A percentile compares a stretch with the other conserved stretches of the same genome.
These are phyloP conservation scores for Anadara kagoshimensis DNA, from an alignment of 1,140 invertebrate genomes.

Conservation along the genomic window DNA sequence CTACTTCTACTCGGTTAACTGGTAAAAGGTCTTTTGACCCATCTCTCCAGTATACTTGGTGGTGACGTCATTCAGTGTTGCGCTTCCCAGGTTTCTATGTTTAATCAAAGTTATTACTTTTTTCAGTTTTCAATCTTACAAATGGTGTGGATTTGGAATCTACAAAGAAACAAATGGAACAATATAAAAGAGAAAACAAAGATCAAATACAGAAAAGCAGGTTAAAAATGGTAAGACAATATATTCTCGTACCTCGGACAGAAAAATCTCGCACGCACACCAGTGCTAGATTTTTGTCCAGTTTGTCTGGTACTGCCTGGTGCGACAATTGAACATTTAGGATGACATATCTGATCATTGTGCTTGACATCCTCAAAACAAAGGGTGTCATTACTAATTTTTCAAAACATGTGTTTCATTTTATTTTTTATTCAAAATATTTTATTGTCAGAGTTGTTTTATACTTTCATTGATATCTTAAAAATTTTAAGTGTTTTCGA, in stretches of 20 bases:
- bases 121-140: conserved; percentile 88
- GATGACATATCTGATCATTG: too few relatives aligned
- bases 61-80: neutral
- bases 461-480: neutral
- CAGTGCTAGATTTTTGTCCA: too few relatives aligned
- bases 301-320: too few relatives aligned
- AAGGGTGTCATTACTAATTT: too few relatives aligned
- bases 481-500: neutral
- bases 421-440: too few relatives aligned
- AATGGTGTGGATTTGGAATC: conserved; percentile 93
- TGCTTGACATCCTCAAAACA: too few relatives aligned
- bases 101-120: neutral
- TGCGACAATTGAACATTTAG: too few relatives aligned
- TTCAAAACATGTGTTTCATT: too few relatives aligned
- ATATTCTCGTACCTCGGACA: neutral
- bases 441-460: neutral
- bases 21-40: too few relatives aligned
- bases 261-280: too few relatives aligned
- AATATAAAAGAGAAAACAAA: conserved; percentile 95
- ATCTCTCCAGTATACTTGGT: too few relatives aligned
- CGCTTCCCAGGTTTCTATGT: neutral
- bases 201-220: conserved; percentile 90
- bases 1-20: neutral
- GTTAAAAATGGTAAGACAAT: conserved; percentile 65
- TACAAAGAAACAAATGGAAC: conserved; percentile 93